Evolutionary conservation across 2,113 vertebrate species (phyloP), one percentile per base, ranked within the genome.

Genomic region (Tringa solitaria): DNA sequence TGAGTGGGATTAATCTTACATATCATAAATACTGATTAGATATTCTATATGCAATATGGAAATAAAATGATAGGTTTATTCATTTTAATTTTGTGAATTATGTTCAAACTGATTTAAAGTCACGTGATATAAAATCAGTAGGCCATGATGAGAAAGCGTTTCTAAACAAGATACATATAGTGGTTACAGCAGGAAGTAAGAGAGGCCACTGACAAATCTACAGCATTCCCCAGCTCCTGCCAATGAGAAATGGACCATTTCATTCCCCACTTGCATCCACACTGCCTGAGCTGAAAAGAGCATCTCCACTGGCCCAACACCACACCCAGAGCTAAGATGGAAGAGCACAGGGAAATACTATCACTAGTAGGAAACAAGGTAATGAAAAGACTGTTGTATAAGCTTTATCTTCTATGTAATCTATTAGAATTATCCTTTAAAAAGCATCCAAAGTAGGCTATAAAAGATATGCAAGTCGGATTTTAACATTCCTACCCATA

Each of bases 21-120:
- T 24, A 70, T 45, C 83, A 89, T 83, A 97, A 92, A 92, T 90
- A 87, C 72, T 69, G 60, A 95, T 90, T 81, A 87, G 61, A 70
- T 50, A 63, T 70, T 87, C 73, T 51, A 63, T 33, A 59, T 33
- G 77, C 73, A 78, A 81, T 51, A 68, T 16, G 35, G 57, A 73
- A 88, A 76, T 54, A 16, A 65, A 87, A 57, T 21, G 6, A 78
- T 35, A 24, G 27, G 43, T 82, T 95, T 79, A 77, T 82, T 87
- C 45, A 69, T 80, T 85, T 33, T 35, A 76, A 51, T 57, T 57
- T 17, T 45, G n/a, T 85, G 82, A 94, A 69, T 59, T 67, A 90
- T 53, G 32, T 60, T 75, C 50, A 87, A 84, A 50, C 13, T 23
- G 18, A 87, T 87, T 39, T 59, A 18, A 91, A 67, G 28, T 37